A percentile compares a stretch with the other conserved stretches of the same genome.
phyloP scores from a whole-genome alignment of 2,888 invertebrate genomes.

The Bembecia ichneumoniformis region DNA sequence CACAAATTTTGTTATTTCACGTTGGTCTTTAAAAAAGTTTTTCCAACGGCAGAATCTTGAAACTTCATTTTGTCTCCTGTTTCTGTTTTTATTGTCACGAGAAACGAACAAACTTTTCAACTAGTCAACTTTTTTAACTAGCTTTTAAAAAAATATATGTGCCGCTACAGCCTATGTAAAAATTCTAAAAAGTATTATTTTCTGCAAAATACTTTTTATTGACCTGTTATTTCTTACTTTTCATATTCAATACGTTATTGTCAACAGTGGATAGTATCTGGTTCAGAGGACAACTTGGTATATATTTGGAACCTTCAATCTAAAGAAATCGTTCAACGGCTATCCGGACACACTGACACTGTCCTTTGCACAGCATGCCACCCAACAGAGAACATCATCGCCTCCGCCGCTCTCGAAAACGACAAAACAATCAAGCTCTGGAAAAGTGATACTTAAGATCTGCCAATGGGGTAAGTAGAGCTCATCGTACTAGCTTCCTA shows the following conservation, averaged over 20 bases:
- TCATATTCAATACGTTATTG: neutral
- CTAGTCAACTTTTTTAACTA: too few species aligned
- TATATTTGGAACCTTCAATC: conserved; percentile 99
- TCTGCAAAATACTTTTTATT: too few species aligned
- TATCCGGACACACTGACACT: conserved; percentile 95
- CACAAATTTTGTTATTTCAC: too few species aligned
- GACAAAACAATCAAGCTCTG: conserved; percentile 99
- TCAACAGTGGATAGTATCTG: conserved; percentile 97
- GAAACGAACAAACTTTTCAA: too few species aligned
- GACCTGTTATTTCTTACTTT: too few species aligned
- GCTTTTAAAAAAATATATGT: too few species aligned
- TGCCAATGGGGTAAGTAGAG: conserved; percentile 12
- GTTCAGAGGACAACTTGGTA: conserved; percentile 99
- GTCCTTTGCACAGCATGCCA: conserved; percentile 99
- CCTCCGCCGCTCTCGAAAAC: conserved; percentile 97
- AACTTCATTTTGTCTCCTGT: too few species aligned
- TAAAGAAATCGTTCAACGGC: conserved; percentile 98
- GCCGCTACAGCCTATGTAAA: too few species aligned
- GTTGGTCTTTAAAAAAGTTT: too few species aligned
- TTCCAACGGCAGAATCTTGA: too few species aligned
- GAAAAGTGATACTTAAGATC: conserved; percentile 91
- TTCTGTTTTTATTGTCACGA: too few species aligned
- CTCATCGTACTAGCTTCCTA: neutral
- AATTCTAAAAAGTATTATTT: too few species aligned
- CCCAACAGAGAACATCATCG: conserved; percentile 99